Evolutionary conservation across 1,140 invertebrate species (phyloP).

Genomic region (Monomorium pharaonis): DNA sequence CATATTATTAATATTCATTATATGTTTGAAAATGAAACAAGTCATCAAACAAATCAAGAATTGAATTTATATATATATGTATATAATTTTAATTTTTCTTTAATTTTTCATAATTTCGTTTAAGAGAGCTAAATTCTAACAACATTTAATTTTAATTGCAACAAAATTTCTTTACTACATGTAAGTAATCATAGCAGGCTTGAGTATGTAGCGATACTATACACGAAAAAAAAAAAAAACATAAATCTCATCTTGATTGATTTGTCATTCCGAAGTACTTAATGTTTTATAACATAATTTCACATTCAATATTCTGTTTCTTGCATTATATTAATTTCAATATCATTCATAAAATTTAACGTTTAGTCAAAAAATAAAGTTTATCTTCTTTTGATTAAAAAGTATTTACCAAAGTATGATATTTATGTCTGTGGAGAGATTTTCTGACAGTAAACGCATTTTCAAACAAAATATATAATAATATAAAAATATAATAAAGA

Average conservation of each 20-base stretch:
- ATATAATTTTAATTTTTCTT: no score
- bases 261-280: background rate
- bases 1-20: background rate
- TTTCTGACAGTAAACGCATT: background rate
- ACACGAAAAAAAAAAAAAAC: background rate
- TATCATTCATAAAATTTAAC: background rate
- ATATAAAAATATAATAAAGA: background rate
- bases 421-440: background rate
- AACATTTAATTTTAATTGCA: no score
- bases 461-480: background rate
- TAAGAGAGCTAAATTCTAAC: no score
- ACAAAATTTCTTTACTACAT: background rate
- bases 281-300: background rate
- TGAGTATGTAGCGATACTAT: background rate
- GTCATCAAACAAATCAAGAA: background rate
- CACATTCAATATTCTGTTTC: background rate
- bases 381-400: background rate
- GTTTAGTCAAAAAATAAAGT: background rate
- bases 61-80: background rate
- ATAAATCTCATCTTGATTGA: background rate
- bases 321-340: background rate
- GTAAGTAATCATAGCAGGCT: background rate
- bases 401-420: background rate
- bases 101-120: no score
- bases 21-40: background rate